Conservation (phyloP, 1,140 invertebrate genomes). For the Bombus confusus region DNA sequence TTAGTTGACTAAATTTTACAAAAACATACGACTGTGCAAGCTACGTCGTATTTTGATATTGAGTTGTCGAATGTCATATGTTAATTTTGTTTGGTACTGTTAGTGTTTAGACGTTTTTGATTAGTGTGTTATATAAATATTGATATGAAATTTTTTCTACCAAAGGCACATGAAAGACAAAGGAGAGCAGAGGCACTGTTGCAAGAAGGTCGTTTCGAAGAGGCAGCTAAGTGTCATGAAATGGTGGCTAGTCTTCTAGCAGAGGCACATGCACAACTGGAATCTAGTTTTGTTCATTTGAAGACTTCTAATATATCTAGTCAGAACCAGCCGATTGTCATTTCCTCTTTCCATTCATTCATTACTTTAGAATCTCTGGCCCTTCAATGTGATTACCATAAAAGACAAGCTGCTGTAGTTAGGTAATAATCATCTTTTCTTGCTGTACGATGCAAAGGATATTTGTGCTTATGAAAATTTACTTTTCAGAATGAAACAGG, state of each 20-base stretch:
- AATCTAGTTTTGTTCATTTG: constrained; percentile 77
- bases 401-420: constrained; percentile 83
- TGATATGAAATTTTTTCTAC: not conserved
- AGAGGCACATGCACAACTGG: constrained; percentile 81
- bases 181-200: constrained; percentile 85
- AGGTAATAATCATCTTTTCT: constrained; percentile 67
- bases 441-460: not conserved
- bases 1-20: not conserved
- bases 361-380: constrained; percentile 84
- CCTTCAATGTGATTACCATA: constrained; percentile 85
- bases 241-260: constrained; percentile 84
- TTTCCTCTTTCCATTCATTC: constrained; percentile 65
- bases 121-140: not conserved
- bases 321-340: constrained; percentile 42
- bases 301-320: constrained; percentile 65
- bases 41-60: not conserved
- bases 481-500: constrained; percentile 82
- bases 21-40: constrained; percentile 19
- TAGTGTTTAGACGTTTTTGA: not conserved
- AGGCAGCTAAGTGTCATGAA: constrained; percentile 86
- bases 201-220: constrained; percentile 84
- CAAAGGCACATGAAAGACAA: constrained; percentile 86
- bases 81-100: not conserved
- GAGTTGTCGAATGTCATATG: not conserved
- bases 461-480: not conserved